Evolutionary conservation across 2,888 invertebrate species (phyloP).

Genomic region (Pristionchus entomophagus): DNA sequence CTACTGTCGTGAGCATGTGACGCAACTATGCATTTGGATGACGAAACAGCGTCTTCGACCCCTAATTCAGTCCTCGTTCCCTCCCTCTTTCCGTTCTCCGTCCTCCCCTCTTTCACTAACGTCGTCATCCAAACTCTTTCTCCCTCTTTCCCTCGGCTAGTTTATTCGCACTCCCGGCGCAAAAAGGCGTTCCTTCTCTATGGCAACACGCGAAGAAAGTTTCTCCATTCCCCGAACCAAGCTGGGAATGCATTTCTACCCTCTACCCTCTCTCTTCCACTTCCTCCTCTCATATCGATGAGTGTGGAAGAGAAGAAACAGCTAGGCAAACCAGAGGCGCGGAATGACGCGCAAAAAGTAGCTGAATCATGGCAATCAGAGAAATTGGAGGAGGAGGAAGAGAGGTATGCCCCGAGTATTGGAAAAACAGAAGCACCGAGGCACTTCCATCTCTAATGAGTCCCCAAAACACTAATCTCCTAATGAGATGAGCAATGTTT

Average conservation of each 20-base stretch:
- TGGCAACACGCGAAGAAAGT: background rate
- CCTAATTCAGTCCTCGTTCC: background rate
- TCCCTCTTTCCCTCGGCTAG: background rate
- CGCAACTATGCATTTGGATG: background rate
- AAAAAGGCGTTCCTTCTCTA: slow-evolving; percentile 32
- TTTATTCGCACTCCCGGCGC: slow-evolving; percentile 30
- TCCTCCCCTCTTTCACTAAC: background rate
- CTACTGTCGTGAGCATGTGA: slow-evolving; percentile 29
- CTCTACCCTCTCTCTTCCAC: background rate
- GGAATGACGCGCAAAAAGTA: background rate
- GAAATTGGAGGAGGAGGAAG: background rate
- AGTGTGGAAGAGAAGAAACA: background rate
- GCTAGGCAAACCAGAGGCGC: slow-evolving; percentile 14
- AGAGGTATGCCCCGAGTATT: slow-evolving; percentile 10
- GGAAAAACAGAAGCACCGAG: background rate
- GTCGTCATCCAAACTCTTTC: background rate
- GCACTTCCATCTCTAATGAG: too few relatives aligned
- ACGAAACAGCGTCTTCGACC: background rate
- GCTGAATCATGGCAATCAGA: slow-evolving; percentile 36
- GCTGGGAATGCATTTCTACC: background rate
- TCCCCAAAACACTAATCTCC: too few relatives aligned
- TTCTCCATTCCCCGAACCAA: slow-evolving; percentile 6
- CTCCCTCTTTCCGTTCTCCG: background rate
- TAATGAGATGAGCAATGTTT: too few relatives aligned
- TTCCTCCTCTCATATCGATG: slow-evolving; percentile 26